Conservation (phyloP, 2,797 vertebrate species). For the Sebastes jordani region DNA sequence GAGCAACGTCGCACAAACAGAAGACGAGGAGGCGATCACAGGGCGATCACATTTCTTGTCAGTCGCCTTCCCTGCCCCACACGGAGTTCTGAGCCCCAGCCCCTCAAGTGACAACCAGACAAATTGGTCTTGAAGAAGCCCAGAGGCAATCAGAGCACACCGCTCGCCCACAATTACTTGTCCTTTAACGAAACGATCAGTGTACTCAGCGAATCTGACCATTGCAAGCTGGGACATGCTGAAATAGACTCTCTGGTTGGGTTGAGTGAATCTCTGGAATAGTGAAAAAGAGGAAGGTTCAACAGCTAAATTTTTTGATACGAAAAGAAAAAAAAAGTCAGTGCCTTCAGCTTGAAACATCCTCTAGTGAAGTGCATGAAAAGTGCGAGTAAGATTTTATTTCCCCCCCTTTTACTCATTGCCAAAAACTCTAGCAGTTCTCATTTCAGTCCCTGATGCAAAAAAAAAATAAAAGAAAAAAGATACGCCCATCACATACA, state of each 20-base stretch:
- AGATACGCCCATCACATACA: neutral
- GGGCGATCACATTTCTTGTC: conserved; percentile 48
- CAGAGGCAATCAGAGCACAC: conserved; percentile 59
- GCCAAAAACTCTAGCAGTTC: neutral
- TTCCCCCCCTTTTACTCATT: neutral
- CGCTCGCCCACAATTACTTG: conserved; percentile 67
- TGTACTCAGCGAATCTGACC: conserved; percentile 50
- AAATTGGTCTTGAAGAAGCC: conserved; percentile 71
- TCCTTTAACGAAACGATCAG: conserved; percentile 65
- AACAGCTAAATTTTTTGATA: conserved; percentile 9
- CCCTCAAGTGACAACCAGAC: conserved; percentile 61
- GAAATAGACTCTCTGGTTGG: conserved; percentile 39
- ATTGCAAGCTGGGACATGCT: conserved; percentile 23
- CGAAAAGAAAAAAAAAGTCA: neutral
- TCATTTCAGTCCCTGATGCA: neutral
- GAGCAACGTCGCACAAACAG: conserved; percentile 9
- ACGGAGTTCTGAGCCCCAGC: conserved; percentile 17
- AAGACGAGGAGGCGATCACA: neutral
- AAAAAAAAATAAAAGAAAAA: neutral
- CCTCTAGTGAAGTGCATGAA: neutral
- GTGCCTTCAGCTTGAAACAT: conserved; percentile 6
- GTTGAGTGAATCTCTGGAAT: conserved; percentile 3
- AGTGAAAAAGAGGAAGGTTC: conserved; percentile 22
- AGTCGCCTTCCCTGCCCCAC: conserved; percentile 15
- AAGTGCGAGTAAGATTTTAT: neutral